Conservation (phyloP, 2,113 vertebrate species). For the Rhinopomastus cyanomelas region DNA sequence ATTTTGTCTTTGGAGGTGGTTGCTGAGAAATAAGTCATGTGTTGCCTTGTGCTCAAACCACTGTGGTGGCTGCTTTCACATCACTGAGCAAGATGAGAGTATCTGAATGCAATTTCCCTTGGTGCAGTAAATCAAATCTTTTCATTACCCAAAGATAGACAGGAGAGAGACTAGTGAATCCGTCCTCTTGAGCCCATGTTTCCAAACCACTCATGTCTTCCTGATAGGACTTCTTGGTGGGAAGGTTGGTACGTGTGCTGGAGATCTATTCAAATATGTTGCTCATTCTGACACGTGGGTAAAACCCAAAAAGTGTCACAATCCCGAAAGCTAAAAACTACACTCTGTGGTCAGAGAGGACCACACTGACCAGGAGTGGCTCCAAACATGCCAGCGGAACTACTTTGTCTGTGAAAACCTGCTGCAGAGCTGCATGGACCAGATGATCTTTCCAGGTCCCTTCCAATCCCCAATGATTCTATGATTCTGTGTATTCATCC, state of each 20-base stretch:
- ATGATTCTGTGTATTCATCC: not conserved
- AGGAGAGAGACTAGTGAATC: not conserved
- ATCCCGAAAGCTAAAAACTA: not conserved
- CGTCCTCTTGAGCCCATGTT: not conserved
- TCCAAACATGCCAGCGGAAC: not conserved
- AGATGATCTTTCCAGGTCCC: too few species aligned
- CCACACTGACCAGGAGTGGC: not conserved
- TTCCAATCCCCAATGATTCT: too few species aligned
- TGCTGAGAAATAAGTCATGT: not conserved
- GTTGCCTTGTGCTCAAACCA: not conserved
- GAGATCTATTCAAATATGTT: not conserved
- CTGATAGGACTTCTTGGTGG: not conserved
- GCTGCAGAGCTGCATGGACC: not conserved
- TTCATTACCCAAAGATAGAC: not conserved
- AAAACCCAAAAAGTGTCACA: not conserved
- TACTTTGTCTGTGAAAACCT: not conserved
- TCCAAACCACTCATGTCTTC: not conserved
- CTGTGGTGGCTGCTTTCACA: not conserved
- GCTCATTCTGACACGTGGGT: not conserved
- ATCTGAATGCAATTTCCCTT: not conserved
- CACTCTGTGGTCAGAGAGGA: not conserved
- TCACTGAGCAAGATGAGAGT: not conserved
- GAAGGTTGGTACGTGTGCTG: not conserved
- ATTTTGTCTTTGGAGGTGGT: slow-evolving; percentile 26
- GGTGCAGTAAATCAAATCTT: slow-evolving; percentile 14